Percentiles rank a stretch among this genome's conserved stretches.
Conservation (phyloP, 2,888 invertebrate genomes). For the Xanthostigma xanthostigma region DNA sequence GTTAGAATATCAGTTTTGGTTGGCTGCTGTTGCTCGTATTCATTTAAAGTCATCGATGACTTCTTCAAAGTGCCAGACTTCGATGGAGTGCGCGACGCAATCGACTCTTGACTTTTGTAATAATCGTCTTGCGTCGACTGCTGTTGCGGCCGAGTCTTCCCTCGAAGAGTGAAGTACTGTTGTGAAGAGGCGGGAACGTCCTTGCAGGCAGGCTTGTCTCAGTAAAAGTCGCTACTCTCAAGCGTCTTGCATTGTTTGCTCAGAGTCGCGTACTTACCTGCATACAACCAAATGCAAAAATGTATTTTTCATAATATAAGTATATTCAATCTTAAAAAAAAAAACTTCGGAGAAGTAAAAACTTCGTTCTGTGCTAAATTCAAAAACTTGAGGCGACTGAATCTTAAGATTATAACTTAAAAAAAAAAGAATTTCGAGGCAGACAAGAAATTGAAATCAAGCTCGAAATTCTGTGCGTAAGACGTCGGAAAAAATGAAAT, state of each 20-base stretch:
- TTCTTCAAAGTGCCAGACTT: conserved; percentile 1
- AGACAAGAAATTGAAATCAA: no score
- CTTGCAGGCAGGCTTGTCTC: conserved; percentile 54
- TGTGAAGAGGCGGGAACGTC: conserved; percentile 31
- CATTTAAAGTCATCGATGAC: no score
- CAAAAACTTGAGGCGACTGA: no score
- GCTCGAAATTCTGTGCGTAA: no score
- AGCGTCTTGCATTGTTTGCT: conserved; percentile 93
- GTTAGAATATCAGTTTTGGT: conserved; percentile 4
- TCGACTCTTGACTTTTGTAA: neutral
- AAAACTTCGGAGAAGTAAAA: no score
- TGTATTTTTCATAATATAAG: neutral
- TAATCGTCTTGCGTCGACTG: conserved; percentile 6
- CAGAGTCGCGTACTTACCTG: conserved; percentile 74
- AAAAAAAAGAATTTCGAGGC: no score
- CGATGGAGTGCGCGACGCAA: neutral
- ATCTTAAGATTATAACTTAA: no score
- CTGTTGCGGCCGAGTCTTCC: conserved; percentile 25
- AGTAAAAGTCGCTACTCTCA: conserved; percentile 89
- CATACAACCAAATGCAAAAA: conserved; percentile 25
- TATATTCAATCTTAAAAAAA: no score
- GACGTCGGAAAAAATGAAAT: no score
- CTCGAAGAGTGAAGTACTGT: conserved; percentile 24
- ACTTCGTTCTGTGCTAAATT: no score
- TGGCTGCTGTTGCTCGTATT: neutral